Percentiles rank a stretch among this genome's conserved stretches.
These are phyloP conservation scores for Parambassis ranga DNA, from an alignment of 2,797 vertebrate genomes.

Conservation along the genomic window DNA sequence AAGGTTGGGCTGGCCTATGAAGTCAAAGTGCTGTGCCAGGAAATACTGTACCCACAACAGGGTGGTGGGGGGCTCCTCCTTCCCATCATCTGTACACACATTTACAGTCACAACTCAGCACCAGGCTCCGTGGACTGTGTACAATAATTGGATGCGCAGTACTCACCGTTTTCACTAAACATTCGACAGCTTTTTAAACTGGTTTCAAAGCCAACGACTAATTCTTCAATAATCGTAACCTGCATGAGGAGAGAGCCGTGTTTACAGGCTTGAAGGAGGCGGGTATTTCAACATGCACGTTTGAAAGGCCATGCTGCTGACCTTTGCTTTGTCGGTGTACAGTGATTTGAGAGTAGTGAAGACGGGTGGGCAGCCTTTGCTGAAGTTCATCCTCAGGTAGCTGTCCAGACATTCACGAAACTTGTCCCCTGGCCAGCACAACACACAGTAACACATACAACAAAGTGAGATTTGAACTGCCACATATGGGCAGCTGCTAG, in stretches of 20 bases:
- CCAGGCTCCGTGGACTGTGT: too few species aligned
- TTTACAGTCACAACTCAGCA: too few species aligned
- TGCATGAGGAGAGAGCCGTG: conserved; percentile 70
- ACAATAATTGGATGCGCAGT: not conserved
- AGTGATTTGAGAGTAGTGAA: conserved; percentile 97
- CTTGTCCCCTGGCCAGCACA: conserved; percentile 70
- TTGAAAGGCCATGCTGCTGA: too few species aligned
- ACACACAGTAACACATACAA: not conserved
- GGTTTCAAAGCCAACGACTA: conserved; percentile 95
- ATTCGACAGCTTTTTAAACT: conserved; percentile 92
- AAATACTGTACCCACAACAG: conserved; percentile 99
- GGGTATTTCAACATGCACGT: too few species aligned
- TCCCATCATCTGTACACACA: conserved; percentile 94
- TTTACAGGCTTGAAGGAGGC: too few species aligned
- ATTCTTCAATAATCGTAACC: conserved; percentile 96
- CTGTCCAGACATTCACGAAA: conserved; percentile 92
- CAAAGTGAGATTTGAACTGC: not conserved
- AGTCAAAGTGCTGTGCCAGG: conserved; percentile 97
- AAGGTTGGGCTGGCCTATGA: conserved; percentile 89
- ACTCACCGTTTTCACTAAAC: conserved; percentile 94
- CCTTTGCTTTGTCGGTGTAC: conserved; percentile 97
- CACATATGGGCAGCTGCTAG: too few species aligned
- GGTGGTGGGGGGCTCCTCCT: conserved; percentile 97
- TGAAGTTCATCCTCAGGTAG: conserved; percentile 99
- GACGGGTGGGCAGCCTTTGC: conserved; percentile 97